Conservation (phyloP, 1,140 invertebrate species). For the Cylas formicarius region DNA sequence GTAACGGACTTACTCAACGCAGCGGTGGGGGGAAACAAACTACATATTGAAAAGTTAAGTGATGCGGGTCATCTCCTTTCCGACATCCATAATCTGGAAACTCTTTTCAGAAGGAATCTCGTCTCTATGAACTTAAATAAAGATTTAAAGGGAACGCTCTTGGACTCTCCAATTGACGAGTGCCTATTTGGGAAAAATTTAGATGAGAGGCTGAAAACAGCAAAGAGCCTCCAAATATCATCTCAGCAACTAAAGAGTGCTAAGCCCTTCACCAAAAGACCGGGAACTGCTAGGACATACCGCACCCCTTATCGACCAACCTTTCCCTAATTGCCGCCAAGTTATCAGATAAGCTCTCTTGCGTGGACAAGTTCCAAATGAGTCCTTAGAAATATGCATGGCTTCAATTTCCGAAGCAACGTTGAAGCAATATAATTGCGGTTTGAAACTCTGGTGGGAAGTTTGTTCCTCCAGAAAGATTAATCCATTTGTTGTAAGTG, state of each 20-base stretch:
- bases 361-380: constrained; percentile 2
- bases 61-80: constrained; percentile 9
- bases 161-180: background rate
- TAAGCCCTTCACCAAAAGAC: background rate
- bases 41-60: background rate
- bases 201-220: constrained; percentile 8
- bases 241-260: background rate
- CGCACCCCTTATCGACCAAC: constrained; percentile 10
- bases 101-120: constrained; percentile 4
- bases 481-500: constrained; percentile 1
- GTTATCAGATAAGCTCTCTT: constrained; percentile 13
- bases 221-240: constrained; percentile 8
- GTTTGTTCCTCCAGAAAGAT: background rate
- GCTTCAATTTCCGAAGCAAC: constrained; percentile 9
- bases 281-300: background rate
- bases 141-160: constrained; percentile 6
- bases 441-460: constrained; percentile 12
- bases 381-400: constrained; percentile 8
- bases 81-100: constrained; percentile 8
- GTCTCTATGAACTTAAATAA: constrained; percentile 14
- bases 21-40: background rate
- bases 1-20: constrained; percentile 6
- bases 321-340: constrained; percentile 16
- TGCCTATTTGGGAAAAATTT: constrained; percentile 16
- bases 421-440: constrained; percentile 12